These are phyloP conservation scores for Falco berigora DNA, from an alignment of 2,797 vertebrate species.

Conservation along the genomic window DNA sequence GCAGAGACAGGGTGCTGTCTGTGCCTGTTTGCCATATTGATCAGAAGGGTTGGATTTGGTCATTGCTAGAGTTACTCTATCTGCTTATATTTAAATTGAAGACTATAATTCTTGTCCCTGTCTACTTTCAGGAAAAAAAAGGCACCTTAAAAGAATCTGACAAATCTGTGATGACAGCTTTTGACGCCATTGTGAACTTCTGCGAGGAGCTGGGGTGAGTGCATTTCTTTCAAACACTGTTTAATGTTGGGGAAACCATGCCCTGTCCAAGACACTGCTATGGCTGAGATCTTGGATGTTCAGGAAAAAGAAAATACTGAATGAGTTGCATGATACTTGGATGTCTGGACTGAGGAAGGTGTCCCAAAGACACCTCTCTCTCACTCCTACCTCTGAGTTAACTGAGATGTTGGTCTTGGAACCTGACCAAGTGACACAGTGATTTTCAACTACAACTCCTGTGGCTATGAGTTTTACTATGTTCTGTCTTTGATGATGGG, in stretches of 20 bases:
- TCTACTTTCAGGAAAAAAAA: constrained; percentile 82
- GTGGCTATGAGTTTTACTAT: not conserved
- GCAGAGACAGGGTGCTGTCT: not conserved
- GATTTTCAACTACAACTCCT: not conserved
- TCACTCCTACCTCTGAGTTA: not conserved
- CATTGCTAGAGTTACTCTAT: not conserved
- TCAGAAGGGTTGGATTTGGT: not conserved
- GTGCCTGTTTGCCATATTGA: not conserved
- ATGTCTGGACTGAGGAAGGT: not conserved
- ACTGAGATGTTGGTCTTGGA: not conserved
- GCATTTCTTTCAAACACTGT: not conserved
- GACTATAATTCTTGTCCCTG: not conserved
- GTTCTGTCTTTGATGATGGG: not conserved
- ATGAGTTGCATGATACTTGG: not conserved
- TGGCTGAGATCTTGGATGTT: not conserved
- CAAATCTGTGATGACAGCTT: constrained; percentile 82
- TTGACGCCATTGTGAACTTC: constrained; percentile 88
- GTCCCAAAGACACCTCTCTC: not conserved
- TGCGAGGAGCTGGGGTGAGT: constrained; percentile 88
- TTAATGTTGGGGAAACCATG: not conserved
- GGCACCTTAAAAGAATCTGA: constrained; percentile 82
- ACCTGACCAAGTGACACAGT: not conserved
- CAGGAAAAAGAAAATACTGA: not conserved
- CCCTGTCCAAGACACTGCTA: not conserved
- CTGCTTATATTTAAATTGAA: not conserved